Percentiles rank a stretch among this genome's conserved stretches.
Evolutionary conservation across 2,113 vertebrate species (phyloP).

Genomic region (Chaenocephalus aceratus): DNA sequence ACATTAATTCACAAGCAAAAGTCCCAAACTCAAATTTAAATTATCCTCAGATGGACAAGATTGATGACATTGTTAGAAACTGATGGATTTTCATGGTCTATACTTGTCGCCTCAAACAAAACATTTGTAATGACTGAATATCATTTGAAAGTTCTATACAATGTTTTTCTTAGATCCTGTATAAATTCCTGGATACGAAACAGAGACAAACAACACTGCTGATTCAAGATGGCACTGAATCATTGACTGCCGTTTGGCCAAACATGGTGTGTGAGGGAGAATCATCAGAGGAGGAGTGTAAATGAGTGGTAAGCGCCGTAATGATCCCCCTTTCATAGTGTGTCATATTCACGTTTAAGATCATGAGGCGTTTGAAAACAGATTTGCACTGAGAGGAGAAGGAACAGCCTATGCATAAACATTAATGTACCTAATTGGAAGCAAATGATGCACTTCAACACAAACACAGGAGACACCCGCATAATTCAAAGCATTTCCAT

Average conservation of each 20-base stretch:
- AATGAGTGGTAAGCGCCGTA: slow-evolving; percentile 5
- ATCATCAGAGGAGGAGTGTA: slow-evolving; percentile 18
- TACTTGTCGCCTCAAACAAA: slow-evolving; percentile 27
- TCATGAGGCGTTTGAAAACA: slow-evolving; percentile 3
- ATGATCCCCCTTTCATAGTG: not conserved
- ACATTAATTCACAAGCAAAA: too few species aligned
- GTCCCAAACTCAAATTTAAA: not conserved
- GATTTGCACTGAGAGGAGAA: not conserved
- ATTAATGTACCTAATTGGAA: not conserved
- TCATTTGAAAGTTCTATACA: not conserved
- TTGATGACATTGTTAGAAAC: slow-evolving; percentile 8
- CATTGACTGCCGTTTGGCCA: slow-evolving; percentile 7
- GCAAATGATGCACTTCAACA: not conserved
- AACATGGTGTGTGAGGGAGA: slow-evolving; percentile 21
- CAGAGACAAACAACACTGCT: slow-evolving; percentile 25
- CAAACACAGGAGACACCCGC: not conserved
- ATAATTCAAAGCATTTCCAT: slow-evolving; percentile 13
- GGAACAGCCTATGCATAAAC: not conserved
- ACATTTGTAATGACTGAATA: not conserved
- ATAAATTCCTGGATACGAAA: slow-evolving; percentile 10
- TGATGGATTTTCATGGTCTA: slow-evolving; percentile 15
- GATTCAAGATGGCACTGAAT: slow-evolving; percentile 42
- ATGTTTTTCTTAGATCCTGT: slow-evolving; percentile 12
- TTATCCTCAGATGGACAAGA: not conserved
- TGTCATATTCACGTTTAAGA: slow-evolving; percentile 2